phyloP scores from a whole-genome alignment of 2,113 vertebrate species.

The Thymallus thymallus region DNA sequence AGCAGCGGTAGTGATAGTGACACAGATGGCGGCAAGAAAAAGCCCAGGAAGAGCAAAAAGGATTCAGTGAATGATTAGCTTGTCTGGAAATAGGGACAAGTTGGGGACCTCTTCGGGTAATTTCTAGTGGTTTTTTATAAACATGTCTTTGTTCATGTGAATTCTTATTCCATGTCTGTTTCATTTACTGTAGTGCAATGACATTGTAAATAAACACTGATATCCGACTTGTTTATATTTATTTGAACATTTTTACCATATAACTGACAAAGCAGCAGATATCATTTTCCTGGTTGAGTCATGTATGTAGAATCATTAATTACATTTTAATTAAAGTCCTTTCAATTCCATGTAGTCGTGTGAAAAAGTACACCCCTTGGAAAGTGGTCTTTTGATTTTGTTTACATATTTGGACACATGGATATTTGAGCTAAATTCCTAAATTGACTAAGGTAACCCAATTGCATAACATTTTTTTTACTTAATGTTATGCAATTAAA shows the following conservation, averaged over 20 bases:
- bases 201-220: too few relatives aligned
- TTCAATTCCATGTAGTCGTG: too few relatives aligned
- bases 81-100: not conserved
- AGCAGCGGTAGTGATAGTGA: not conserved
- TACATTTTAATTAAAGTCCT: not conserved
- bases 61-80: constrained; percentile 31
- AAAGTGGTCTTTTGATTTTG: too few relatives aligned
- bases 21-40: constrained; percentile 15
- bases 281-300: not conserved
- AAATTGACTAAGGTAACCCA: too few relatives aligned
- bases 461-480: too few relatives aligned
- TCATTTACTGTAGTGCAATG: not conserved
- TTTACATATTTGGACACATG: too few relatives aligned
- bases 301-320: not conserved
- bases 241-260: not conserved
- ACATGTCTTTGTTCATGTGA: not conserved
- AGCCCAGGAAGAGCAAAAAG: constrained; percentile 18
- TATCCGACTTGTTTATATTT: not conserved
- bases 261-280: not conserved
- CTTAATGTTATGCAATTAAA: too few relatives aligned
- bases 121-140: constrained; percentile 26
- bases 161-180: not conserved
- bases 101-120: not conserved
- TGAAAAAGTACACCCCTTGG: too few relatives aligned
- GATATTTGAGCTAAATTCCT: too few relatives aligned